These are phyloP conservation scores for Dryobotodes eremita DNA, from an alignment of 2,888 invertebrate species.

Conservation along the genomic window DNA sequence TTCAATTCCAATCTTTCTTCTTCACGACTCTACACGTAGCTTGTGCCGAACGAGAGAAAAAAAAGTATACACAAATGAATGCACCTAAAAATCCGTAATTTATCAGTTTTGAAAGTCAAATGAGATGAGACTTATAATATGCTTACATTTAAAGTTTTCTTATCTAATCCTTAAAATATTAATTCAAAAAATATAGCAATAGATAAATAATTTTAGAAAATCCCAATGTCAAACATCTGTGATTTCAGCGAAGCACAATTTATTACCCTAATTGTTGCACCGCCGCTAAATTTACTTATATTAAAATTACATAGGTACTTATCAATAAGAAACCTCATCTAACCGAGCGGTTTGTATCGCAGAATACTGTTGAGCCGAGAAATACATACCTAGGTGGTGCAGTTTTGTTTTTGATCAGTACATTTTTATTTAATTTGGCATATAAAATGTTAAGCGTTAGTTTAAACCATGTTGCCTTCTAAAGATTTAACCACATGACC, in stretches of 20 bases:
- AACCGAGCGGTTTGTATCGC: neutral
- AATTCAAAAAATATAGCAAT: conserved; percentile 11
- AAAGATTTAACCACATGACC: neutral
- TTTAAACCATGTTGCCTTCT: conserved; percentile 2
- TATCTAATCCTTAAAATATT: conserved; percentile 4
- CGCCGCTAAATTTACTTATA: neutral
- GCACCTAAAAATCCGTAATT: neutral
- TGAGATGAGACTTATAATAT: conserved; percentile 6
- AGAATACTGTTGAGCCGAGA: conserved; percentile 11
- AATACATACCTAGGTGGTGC: conserved; percentile 1
- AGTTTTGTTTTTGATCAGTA: neutral
- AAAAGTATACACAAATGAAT: neutral
- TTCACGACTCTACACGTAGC: neutral
- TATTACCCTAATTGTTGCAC: conserved; percentile 1
- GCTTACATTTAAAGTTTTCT: neutral
- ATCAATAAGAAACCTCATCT: too few relatives aligned
- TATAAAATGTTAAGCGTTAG: neutral
- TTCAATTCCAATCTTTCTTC: neutral
- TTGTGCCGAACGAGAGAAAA: neutral
- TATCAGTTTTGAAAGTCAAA: neutral
- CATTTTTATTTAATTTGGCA: neutral
- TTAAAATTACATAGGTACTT: neutral
- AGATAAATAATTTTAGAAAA: conserved; percentile 24
- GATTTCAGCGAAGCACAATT: conserved; percentile 2
- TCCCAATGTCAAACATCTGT: conserved; percentile 21